These are phyloP conservation scores for Drosophila subpulchrella DNA, from an alignment of 1,140 invertebrate genomes.

Conservation along the genomic window DNA sequence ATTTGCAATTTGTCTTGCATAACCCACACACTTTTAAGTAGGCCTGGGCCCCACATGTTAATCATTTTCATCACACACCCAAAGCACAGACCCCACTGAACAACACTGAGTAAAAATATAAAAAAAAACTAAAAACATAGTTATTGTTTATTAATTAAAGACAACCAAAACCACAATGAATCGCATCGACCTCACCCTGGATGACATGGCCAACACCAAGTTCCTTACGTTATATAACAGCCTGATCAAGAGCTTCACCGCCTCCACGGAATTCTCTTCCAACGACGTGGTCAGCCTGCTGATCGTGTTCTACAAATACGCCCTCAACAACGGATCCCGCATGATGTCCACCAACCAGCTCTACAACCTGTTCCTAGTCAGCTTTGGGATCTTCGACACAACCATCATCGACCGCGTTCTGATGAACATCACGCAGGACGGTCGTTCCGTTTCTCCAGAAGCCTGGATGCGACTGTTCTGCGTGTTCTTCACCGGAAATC, in stretches of 20 bases:
- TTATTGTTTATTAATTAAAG: not conserved
- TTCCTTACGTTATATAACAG: conserved; percentile 62
- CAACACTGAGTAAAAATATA: not conserved
- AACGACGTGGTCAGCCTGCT: conserved; percentile 67
- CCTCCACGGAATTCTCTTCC: conserved; percentile 52
- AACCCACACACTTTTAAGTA: conserved; percentile 28
- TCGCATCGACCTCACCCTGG: conserved; percentile 73
- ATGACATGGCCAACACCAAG: conserved; percentile 78
- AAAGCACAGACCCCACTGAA: not conserved
- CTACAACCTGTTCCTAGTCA: conserved; percentile 66
- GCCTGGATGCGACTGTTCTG: conserved; percentile 72
- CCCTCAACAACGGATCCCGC: conserved; percentile 63
- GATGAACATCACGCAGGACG: conserved; percentile 68
- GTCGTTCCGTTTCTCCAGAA: conserved; percentile 56
- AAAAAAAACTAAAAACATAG: not conserved
- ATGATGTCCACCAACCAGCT: conserved; percentile 74
- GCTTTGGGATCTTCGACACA: conserved; percentile 69
- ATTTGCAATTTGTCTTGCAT: conserved; percentile 43
- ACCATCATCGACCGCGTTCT: conserved; percentile 72
- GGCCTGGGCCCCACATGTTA: conserved; percentile 32
- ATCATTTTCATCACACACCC: conserved; percentile 21
- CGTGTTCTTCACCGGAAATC: conserved; percentile 61
- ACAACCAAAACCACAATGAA: conserved; percentile 51
- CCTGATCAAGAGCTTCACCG: conserved; percentile 49
- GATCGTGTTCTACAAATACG: conserved; percentile 80